Evolutionary conservation across 2,888 invertebrate genomes (phyloP), one percentile per base, ranked within the genome.

Genomic region (Agrotis exclamationis): DNA sequence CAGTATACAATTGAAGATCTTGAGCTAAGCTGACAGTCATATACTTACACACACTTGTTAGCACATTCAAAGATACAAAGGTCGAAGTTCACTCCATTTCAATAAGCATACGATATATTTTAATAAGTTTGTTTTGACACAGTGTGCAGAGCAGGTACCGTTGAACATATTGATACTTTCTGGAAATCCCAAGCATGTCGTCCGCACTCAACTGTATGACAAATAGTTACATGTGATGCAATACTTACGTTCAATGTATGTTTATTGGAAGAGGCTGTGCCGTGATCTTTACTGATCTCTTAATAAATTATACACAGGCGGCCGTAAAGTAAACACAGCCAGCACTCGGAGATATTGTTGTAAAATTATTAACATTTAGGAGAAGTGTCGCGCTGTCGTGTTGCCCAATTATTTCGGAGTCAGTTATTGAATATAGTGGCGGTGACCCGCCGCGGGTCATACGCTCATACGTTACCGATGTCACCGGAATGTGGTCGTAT

Each of bases 401-500:
- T 82, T 78, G 79, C 82, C 79, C 70, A 80, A 80, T 82, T 85
- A 83, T 80, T 82, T 76, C 59, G 39, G 70, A 63, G 57, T 80
- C 78, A 60, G 79, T 82, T 82, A 82, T 84, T 79, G 82, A 79
- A 82, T 84, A 68, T 71, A 83, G 56, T 47, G 85, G 65, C 56
- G 9, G 73, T 84, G 85, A 82, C 84, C 85, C 71, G 39, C 28
- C 50, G 62, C 50, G 74, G 82, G 81, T 76, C 78, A 24, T 51
- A 77, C 78, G 59, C 82, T 78, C 20, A 81, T 81, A 81, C 56
- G 65, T 81, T 79, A 79, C 64, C 47, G 53, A 28, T 63, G 79
- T 79, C 73, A 76, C 67, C 67, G 85, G 85, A 84, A 84, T 83
- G 83, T 76, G 80, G 79, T 79, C 82, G 74, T 81, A 68, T 81